Base-by-base conservation (phyloP, 2,113 vertebrate species). In the Polypterus bichir region DNA sequence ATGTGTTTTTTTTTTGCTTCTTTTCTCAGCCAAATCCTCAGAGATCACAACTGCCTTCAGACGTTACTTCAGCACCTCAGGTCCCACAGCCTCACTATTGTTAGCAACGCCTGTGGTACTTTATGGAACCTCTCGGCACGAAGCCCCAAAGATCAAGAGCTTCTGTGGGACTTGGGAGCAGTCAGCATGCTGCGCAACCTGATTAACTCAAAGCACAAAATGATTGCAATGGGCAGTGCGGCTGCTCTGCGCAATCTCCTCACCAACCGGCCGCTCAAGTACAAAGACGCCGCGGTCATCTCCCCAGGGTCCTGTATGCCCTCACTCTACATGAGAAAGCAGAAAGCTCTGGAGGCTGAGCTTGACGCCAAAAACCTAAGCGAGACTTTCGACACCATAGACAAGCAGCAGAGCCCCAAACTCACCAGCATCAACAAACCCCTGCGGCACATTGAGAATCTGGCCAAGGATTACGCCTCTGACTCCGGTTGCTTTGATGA, bases 171-270 rank as follows among this genome's bases (percentile, higher is more conserved):
- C 75, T 81, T 98, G 53, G 94, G 94, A 1, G 96, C 93, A 0
- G 91, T 98, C 53, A 93, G 91, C 81, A 99, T 97, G 95, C 80
- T 99, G 47, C 90, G 94, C 4, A 99, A 97, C 83, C 93, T 99
- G 49, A 94, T 99, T 70, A 93, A 99, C 74, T 99, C 96, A 61
- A 96, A 96, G 76, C 96, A 99, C 88, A 98, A 98, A 79, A 99
- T 97, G 93, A 99, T 99, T 1, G 96, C 96, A 66, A 97, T 98
- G 96, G 96, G 96, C 66, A 99, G 96, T 2, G 93, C 96, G 0
- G 96, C 96, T 0, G 95, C 96, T 2, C 77, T 99, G 49, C 83
- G 94, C 66, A 99, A 99, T 82, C 89, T 99, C 56, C 87, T 99
- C 60, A 88, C 91, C 53, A 92, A 98, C 74, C 83, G 96, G 9